These are phyloP conservation scores for Erethizon dorsatum DNA, from an alignment of 2,797 vertebrate genomes.

Conservation along the genomic window DNA sequence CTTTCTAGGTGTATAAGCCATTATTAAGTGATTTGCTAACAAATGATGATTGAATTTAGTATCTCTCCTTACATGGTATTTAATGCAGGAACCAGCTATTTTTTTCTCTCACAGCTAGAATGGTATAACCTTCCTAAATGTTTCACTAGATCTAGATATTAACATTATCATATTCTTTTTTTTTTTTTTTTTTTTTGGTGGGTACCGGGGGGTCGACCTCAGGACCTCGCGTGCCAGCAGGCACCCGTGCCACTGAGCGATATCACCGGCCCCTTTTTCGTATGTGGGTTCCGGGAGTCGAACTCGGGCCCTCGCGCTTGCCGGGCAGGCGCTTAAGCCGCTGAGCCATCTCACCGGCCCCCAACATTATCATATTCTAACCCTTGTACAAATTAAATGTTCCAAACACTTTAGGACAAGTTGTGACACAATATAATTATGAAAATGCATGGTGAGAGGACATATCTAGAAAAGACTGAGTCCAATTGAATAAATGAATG, in stretches of 20 bases:
- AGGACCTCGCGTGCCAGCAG: no score
- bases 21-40: background rate
- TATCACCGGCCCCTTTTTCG: no score
- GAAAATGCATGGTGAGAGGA: background rate
- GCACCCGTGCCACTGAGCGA: no score
- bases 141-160: slow-evolving; percentile 7
- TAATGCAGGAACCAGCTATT: background rate
- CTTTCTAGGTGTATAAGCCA: background rate
- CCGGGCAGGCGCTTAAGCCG: no score
- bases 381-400: background rate
- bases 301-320: no score
- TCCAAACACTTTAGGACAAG: background rate
- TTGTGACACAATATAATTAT: slow-evolving; percentile 35
- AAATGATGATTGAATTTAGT: background rate
- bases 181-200: no score
- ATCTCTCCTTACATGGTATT: background rate
- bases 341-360: no score
- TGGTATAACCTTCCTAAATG: background rate
- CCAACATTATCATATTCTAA: background rate
- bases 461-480: background rate
- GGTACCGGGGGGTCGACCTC: no score
- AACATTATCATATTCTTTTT: background rate
- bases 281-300: no score
- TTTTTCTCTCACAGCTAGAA: background rate
- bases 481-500: background rate